Conservation (phyloP, 2,888 invertebrate genomes). For the Clostera curtula region DNA sequence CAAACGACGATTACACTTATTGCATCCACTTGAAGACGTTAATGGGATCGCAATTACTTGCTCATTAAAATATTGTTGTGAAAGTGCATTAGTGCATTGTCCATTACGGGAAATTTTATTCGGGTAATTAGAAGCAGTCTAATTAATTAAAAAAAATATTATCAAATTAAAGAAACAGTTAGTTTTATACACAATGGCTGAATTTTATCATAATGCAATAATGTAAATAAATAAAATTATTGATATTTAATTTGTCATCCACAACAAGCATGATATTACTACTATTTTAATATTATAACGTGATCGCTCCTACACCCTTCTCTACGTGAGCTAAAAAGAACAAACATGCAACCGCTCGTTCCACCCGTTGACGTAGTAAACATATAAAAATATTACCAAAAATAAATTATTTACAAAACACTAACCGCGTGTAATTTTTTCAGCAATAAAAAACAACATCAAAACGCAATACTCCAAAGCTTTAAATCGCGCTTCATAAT, state of each 20-base stretch:
- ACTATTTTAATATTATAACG: constrained; percentile 24
- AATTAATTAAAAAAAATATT: too few relatives aligned
- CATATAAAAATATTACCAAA: constrained; percentile 5
- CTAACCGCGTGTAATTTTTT: constrained; percentile 23
- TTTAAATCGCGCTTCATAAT: constrained; percentile 39
- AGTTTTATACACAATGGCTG: not conserved
- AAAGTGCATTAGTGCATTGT: constrained; percentile 5
- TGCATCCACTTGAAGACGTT: constrained; percentile 23
- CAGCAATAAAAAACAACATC: constrained; percentile 34
- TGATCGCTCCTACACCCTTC: constrained; percentile 26
- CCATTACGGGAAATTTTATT: not conserved
- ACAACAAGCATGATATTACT: too few relatives aligned
- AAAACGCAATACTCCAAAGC: constrained; percentile 30
- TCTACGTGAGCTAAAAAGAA: constrained; percentile 24
- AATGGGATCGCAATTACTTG: constrained; percentile 5
- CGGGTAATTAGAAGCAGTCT: too few relatives aligned
- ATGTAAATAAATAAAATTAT: constrained; percentile 5
- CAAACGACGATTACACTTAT: constrained; percentile 20
- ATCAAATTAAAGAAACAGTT: too few relatives aligned
- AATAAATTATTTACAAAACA: constrained; percentile 3
- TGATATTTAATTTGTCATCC: not conserved
- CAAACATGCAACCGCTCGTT: constrained; percentile 29
- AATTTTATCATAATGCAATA: constrained; percentile 1
- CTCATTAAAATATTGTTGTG: constrained; percentile 3
- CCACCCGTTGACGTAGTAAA: constrained; percentile 14